These are phyloP conservation scores for Malthinus seriepunctatus DNA, from an alignment of 2,888 invertebrate species.

Conservation along the genomic window DNA sequence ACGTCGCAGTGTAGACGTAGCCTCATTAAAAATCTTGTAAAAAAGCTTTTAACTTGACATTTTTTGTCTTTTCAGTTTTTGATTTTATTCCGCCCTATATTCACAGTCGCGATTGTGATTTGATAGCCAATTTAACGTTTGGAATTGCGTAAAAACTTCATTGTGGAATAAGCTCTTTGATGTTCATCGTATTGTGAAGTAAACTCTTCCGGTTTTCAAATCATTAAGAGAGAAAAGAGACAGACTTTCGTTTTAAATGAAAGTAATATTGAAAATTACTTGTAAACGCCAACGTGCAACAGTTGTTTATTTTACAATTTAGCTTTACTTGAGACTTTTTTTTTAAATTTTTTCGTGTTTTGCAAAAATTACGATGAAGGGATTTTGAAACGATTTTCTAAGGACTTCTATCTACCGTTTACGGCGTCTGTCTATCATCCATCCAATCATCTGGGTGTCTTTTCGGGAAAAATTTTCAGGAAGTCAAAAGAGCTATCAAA, in stretches of 20 bases:
- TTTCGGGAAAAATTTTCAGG: too few species aligned
- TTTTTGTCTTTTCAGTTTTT: not conserved
- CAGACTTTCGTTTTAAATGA: not conserved
- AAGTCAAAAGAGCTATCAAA: too few species aligned
- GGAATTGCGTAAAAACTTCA: conserved; percentile 5
- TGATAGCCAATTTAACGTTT: conserved; percentile 12
- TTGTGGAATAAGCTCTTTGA: conserved; percentile 4
- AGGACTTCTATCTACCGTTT: too few species aligned
- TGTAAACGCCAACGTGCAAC: not conserved
- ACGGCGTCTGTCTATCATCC: too few species aligned
- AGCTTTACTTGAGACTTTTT: too few species aligned
- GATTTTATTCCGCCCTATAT: not conserved
- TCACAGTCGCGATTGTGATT: conserved; percentile 8
- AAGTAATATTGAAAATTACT: not conserved
- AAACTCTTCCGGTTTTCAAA: conserved; percentile 2
- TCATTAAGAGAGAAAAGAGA: not conserved
- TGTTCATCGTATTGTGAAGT: conserved; percentile 2
- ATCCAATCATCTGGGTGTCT: too few species aligned
- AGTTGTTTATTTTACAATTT: not conserved
- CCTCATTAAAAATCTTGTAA: not conserved
- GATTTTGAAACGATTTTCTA: too few species aligned
- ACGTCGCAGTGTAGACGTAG: conserved; percentile 1
- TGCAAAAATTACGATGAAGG: too few species aligned
- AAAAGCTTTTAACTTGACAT: not conserved
- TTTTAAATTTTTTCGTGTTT: too few species aligned